Evolutionary conservation across 2,113 vertebrate genomes (phyloP).

Genomic region (Epinephelus fuscoguttatus): DNA sequence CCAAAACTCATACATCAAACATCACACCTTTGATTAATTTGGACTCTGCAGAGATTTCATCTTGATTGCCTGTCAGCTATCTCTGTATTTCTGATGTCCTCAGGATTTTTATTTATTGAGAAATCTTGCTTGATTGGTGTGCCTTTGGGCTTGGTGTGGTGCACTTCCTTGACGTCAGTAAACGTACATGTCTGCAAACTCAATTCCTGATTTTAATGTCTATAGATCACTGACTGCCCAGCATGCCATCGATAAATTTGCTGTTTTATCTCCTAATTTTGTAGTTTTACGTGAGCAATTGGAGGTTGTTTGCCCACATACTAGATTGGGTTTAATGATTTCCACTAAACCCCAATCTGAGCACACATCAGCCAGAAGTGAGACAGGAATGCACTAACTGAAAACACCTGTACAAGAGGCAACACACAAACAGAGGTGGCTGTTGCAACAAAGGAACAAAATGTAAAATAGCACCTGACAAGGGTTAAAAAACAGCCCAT

Average conservation of each 20-base stretch:
- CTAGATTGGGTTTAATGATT: not conserved
- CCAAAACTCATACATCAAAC: not conserved
- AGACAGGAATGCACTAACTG: not conserved
- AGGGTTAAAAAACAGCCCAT: conserved; percentile 18
- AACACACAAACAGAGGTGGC: not conserved
- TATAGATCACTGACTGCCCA: conserved; percentile 3
- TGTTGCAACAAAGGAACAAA: not conserved
- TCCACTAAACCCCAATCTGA: not conserved
- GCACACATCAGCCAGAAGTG: not conserved
- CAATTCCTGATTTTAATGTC: not conserved
- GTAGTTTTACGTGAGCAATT: not conserved
- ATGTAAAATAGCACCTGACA: conserved; percentile 32
- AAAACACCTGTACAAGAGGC: not conserved
- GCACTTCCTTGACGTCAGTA: not conserved
- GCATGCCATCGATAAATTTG: not conserved
- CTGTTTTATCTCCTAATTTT: not conserved
- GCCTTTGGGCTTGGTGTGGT: not conserved
- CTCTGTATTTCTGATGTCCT: not conserved
- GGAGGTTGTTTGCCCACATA: not conserved
- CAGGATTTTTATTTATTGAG: not conserved
- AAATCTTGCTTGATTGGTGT: not conserved
- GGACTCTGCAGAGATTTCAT: not conserved
- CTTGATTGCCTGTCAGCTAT: not conserved
- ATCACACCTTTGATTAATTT: not conserved
- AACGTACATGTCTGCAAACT: not conserved